Evolutionary conservation across 2,888 invertebrate genomes (phyloP).

Genomic region (Smittia sp.): DNA sequence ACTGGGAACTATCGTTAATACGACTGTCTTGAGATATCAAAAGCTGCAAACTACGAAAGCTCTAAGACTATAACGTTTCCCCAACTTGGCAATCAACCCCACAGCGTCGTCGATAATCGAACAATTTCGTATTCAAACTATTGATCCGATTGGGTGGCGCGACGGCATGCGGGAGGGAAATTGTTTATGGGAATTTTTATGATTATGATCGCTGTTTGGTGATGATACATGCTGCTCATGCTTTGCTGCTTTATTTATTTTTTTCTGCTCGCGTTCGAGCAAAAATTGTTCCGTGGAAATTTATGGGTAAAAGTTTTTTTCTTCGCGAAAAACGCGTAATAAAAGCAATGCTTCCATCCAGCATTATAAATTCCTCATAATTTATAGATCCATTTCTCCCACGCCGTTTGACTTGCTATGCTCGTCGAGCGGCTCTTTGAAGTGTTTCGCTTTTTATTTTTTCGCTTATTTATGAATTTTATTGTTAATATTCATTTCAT

Average conservation of each 20-base stretch:
- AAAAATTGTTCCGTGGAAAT: not conserved
- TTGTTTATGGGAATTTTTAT: conserved; percentile 29
- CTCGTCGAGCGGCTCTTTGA: conserved; percentile 18
- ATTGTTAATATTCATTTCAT: conserved; percentile 38
- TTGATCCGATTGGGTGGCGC: not conserved
- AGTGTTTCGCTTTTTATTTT: conserved; percentile 19
- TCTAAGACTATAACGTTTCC: too few species aligned
- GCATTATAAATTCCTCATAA: conserved; percentile 24
- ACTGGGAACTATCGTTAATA: too few species aligned
- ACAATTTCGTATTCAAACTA: conserved; percentile 1
- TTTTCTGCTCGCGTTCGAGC: not conserved
- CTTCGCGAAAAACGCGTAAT: conserved; percentile 10
- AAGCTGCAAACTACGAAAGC: too few species aligned
- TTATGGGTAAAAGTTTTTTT: conserved; percentile 5
- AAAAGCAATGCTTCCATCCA: conserved; percentile 18
- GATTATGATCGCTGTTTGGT: conserved; percentile 24
- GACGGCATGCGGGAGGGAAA: not conserved
- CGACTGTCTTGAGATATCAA: too few species aligned
- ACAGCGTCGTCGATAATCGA: not conserved
- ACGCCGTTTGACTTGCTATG: conserved; percentile 8
- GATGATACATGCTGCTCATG: conserved; percentile 19
- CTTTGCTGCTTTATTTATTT: not conserved
- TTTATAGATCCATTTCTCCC: conserved; percentile 16
- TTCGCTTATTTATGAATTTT: conserved; percentile 39
- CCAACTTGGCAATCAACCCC: too few species aligned